Evolutionary conservation across 2,888 invertebrate genomes (phyloP).

Genomic region (Agonopterix subpropinquella): DNA sequence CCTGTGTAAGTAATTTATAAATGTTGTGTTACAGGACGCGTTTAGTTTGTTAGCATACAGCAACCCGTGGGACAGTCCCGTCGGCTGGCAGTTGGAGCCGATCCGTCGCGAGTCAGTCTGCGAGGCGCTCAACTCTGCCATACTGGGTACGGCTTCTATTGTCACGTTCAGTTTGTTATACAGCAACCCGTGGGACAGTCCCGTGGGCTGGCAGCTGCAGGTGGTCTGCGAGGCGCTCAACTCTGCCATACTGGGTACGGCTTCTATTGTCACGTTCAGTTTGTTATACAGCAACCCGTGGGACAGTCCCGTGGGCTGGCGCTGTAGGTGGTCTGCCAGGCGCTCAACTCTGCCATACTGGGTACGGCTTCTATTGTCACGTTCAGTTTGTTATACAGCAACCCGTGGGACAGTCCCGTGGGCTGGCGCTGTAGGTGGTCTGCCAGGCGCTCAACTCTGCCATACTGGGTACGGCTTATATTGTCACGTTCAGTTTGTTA

Average conservation of each 20-base stretch:
- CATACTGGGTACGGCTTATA: slow-evolving; percentile 85
- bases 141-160: slow-evolving; percentile 82
- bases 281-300: slow-evolving; percentile 97
- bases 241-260: slow-evolving; percentile 95
- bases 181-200: slow-evolving; percentile 98
- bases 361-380: slow-evolving; percentile 85
- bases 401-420: slow-evolving; percentile 97
- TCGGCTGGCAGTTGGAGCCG: slow-evolving; percentile 97
- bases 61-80: slow-evolving; percentile 98
- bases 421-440: slow-evolving; percentile 96
- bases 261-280: slow-evolving; percentile 84
- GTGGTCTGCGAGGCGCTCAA: slow-evolving; percentile 96
- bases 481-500: slow-evolving; percentile 82
- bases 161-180: slow-evolving; percentile 98
- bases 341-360: slow-evolving; percentile 97
- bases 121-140: slow-evolving; percentile 97
- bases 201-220: slow-evolving; percentile 96
- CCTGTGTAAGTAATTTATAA: too few species aligned
- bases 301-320: slow-evolving; percentile 97
- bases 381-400: slow-evolving; percentile 96
- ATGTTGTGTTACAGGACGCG: slow-evolving; percentile 82
- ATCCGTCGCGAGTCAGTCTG: slow-evolving; percentile 95
- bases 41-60: slow-evolving; percentile 98
- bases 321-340: slow-evolving; percentile 94
- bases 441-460: slow-evolving; percentile 98